Evolutionary conservation across 2,113 vertebrate genomes (phyloP).

Genomic region (Peromyscus maniculatus): DNA sequence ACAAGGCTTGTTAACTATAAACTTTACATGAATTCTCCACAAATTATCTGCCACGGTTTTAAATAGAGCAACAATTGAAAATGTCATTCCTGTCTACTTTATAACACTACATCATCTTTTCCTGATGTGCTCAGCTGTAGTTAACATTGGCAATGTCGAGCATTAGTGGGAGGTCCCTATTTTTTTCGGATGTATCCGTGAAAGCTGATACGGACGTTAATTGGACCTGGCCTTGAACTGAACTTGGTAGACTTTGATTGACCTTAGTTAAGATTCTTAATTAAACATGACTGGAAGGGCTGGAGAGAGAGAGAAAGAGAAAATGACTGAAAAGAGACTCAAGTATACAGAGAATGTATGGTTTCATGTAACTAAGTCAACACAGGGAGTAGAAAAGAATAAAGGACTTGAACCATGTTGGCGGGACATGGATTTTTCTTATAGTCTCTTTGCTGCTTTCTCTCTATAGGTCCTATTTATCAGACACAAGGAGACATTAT

Average conservation of each 20-base stretch:
- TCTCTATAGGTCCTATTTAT: neutral
- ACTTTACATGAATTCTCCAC: neutral
- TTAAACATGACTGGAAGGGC: neutral
- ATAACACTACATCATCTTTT: neutral
- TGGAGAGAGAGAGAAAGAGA: neutral
- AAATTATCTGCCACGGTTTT: neutral
- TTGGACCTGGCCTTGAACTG: neutral
- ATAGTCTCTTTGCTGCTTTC: neutral
- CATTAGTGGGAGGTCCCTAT: neutral
- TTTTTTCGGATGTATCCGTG: neutral
- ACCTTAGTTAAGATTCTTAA: conserved; percentile 4
- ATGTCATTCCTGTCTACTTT: neutral
- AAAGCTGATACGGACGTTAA: conserved; percentile 3
- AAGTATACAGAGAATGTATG: neutral
- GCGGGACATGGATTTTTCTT: neutral
- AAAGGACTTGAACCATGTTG: neutral
- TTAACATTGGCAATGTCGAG: neutral
- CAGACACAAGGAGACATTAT: neutral
- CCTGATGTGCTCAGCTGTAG: neutral
- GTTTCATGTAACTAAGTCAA: neutral
- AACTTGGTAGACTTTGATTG: conserved; percentile 17
- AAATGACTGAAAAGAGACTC: conserved; percentile 10
- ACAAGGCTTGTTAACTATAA: neutral
- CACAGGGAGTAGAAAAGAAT: neutral
- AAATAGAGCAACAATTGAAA: neutral